phyloP scores from a whole-genome alignment of 2,797 vertebrate genomes.

The Orestias chungarensis region DNA sequence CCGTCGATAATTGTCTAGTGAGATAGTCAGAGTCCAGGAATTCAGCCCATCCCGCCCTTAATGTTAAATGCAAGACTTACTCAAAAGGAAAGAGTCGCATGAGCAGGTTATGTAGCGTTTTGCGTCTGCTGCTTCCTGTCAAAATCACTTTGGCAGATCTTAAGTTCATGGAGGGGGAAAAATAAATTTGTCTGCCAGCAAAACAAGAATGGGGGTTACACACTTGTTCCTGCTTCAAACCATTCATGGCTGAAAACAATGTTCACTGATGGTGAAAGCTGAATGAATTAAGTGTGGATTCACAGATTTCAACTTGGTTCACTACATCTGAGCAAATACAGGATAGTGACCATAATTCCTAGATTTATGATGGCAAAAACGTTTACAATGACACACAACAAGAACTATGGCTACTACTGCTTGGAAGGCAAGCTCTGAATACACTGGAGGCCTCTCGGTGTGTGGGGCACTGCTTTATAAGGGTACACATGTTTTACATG shows the following conservation, averaged over 20 bases:
- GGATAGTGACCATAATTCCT: conserved; percentile 3
- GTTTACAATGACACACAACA: conserved; percentile 28
- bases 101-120: conserved; percentile 4
- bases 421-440: conserved; percentile 44
- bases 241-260: conserved; percentile 39
- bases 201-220: conserved; percentile 21
- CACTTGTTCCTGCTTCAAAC: conserved; percentile 35
- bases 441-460: conserved; percentile 46
- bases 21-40: too few species aligned
- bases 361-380: conserved; percentile 43
- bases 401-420: conserved; percentile 44
- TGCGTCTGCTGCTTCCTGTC: conserved; percentile 6
- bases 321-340: conserved; percentile 22
- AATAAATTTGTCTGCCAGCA: conserved; percentile 8
- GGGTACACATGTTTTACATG: conserved; percentile 3
- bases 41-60: conserved; percentile 13
- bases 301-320: conserved; percentile 38
- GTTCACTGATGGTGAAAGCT: conserved; percentile 45
- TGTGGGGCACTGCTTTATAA: background rate
- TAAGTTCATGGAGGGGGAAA: conserved; percentile 16
- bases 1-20: conserved; percentile 28
- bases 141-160: conserved; percentile 13
- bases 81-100: conserved; percentile 9
- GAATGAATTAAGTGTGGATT: conserved; percentile 29
- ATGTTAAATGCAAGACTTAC: conserved; percentile 33